Base-by-base conservation (phyloP, 2,888 invertebrate genomes). In the Halictus quadricinctus region DNA sequence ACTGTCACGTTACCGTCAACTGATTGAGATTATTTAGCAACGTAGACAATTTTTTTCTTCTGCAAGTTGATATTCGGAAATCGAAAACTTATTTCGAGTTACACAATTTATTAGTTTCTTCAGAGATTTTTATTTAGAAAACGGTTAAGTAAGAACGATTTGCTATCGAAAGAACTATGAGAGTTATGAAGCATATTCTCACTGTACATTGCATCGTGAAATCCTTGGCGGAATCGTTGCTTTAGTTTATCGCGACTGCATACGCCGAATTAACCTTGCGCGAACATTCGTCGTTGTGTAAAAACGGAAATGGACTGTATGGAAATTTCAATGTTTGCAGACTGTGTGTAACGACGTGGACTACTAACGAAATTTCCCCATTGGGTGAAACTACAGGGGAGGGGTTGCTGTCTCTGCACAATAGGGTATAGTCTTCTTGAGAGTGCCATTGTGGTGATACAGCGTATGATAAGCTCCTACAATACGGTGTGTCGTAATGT, bases 261-360 rank as follows among this genome's bases (percentile, higher is more conserved):
- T 7, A 54, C 15, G 15, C 15, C 21, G 8, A 50, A 8, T 21
- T 21, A n/a, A n/a, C 54, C 58, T 12, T n/a, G 10, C n/a, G 4
- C n/a, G n/a, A 58, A n/a, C 58, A n/a, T 58, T 58, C 12, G n/a
- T 58, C 58, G n/a, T 58, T 58, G n/a, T 4, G n/a, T 58, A 58
- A 58, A 58, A 58, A 58, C 58, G 58, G n/a, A 58, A 58, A 58
- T 12, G n/a, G 58, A n/a, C 58, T 12, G 8, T 58, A 58, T 58
- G 58, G 58, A 58, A 58, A 58, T 58, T 58, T 58, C 54, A 2
- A n/a, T 58, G 58, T 58, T 58, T 58, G n/a, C 58, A 12, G n/a
- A 58, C 58, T 58, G 58, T 58, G n/a, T 58, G 58, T n/a, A 58
- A 58, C n/a, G 58, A 58, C n/a, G 58, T 58, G n/a, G 12, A 58